phyloP scores from a whole-genome alignment of 30 jellyfish, hydroid and myxozoan genomes.

The Aurelia sp. region DNA sequence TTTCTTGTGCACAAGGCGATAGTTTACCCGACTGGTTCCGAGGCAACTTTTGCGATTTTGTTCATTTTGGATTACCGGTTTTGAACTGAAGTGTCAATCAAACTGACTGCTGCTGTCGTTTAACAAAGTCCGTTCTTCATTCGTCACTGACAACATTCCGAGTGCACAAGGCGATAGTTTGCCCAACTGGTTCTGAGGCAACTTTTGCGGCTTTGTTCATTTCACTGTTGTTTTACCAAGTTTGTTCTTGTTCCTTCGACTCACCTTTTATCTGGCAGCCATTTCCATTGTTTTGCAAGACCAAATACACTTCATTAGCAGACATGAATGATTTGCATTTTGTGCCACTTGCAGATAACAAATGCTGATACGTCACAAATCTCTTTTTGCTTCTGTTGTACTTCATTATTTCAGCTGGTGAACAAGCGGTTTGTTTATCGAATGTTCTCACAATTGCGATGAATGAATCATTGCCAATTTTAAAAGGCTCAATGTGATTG shows the following conservation, averaged over 20 bases:
- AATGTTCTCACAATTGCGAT: conserved; percentile 47
- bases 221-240: too few species aligned
- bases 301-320: conserved; percentile 17
- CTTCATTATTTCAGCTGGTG: conserved; percentile 23
- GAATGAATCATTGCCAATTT: conserved; percentile 38
- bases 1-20: too few species aligned
- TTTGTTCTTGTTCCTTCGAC: neutral
- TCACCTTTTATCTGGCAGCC: conserved; percentile 30
- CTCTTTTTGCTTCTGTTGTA: neutral
- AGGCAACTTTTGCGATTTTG: too few species aligned
- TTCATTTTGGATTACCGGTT: too few species aligned
- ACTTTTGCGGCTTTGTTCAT: too few species aligned
- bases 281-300: conserved; percentile 50
- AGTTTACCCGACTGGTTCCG: too few species aligned
- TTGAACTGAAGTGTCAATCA: too few species aligned
- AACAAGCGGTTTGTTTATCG: neutral
- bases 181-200: too few species aligned
- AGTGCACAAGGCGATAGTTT: too few species aligned
- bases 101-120: too few species aligned
- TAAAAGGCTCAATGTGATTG: conserved; percentile 52
- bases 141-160: too few species aligned
- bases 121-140: too few species aligned
- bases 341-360: conserved; percentile 53
- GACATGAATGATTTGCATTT: conserved; percentile 44
- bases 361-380: conserved; percentile 32